Evolutionary conservation across 1,140 invertebrate genomes (phyloP).

Genomic region (Eurosta solidaginis): DNA sequence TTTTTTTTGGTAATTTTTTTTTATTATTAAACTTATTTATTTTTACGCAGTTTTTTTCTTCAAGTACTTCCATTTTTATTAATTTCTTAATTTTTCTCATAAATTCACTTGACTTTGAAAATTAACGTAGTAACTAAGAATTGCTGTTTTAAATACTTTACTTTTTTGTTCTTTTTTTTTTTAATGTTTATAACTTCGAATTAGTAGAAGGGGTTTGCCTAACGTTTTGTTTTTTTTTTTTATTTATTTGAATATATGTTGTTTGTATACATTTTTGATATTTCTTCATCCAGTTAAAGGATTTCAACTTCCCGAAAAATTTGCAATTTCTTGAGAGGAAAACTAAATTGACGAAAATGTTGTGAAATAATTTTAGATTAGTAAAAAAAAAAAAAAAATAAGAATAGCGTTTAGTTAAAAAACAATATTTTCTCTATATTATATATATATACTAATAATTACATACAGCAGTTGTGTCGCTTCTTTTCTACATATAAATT

Average conservation of each 20-base stretch:
- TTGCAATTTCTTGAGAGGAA: not conserved
- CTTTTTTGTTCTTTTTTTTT: too few relatives aligned
- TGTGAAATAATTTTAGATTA: not conserved
- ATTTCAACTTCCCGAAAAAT: not conserved
- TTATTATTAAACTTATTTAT: conserved; percentile 24
- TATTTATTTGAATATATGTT: conserved; percentile 20
- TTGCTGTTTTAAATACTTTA: not conserved
- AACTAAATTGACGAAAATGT: not conserved
- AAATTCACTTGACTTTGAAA: conserved; percentile 8
- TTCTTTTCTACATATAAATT: conserved; percentile 22
- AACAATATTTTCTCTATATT: not conserved
- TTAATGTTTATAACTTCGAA: not conserved
- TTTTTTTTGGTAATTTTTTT: not conserved
- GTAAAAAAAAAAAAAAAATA: not conserved
- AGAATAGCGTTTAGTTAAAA: too few relatives aligned
- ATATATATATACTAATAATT: not conserved
- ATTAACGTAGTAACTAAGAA: conserved; percentile 21
- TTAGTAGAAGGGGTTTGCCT: conserved; percentile 10
- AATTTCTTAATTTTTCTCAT: conserved; percentile 11
- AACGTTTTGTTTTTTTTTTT: too few relatives aligned
- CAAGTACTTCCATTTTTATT: not conserved
- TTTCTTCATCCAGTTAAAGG: not conserved
- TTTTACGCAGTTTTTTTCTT: conserved; percentile 22
- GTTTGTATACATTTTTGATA: not conserved
- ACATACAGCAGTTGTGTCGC: not conserved